Percentiles rank a stretch among this genome's conserved stretches.
Conservation (phyloP, 2,113 vertebrate genomes). For the Albula goreensis region DNA sequence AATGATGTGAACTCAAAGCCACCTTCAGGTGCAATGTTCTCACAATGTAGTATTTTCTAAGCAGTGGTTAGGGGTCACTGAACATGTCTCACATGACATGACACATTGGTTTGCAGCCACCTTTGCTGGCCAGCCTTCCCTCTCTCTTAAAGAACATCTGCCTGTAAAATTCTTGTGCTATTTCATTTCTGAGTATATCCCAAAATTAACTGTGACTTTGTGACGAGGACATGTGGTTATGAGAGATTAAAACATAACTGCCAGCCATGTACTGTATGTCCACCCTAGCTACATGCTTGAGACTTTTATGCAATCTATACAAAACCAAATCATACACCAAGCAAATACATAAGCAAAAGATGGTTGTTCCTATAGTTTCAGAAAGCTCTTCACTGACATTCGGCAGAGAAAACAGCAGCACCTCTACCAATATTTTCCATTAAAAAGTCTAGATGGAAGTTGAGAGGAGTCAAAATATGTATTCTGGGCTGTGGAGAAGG, state of each 20-base stretch:
- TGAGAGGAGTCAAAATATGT: no score
- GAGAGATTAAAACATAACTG: conserved; percentile 44
- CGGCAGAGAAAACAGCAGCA: background rate
- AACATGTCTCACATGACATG: background rate
- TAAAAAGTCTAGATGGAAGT: no score
- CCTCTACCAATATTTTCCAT: no score
- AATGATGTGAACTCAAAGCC: background rate
- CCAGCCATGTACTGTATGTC: background rate
- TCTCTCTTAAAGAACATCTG: background rate
- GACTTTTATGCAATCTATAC: background rate
- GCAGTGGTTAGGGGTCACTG: background rate
- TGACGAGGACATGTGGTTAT: conserved; percentile 46
- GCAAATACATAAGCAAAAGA: background rate
- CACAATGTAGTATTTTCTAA: background rate
- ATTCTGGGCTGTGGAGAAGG: no score
- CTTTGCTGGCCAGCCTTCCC: background rate
- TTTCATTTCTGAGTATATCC: background rate
- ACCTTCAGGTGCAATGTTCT: background rate
- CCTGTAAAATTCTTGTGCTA: background rate
- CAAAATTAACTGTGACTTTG: conserved; percentile 47
- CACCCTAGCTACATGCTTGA: background rate
- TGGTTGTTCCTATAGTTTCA: background rate
- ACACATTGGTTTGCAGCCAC: background rate
- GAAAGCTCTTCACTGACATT: background rate
- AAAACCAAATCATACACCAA: background rate